Evolutionary conservation across 2,113 vertebrate species (phyloP).

Genomic region (Salvelinus fontinalis): DNA sequence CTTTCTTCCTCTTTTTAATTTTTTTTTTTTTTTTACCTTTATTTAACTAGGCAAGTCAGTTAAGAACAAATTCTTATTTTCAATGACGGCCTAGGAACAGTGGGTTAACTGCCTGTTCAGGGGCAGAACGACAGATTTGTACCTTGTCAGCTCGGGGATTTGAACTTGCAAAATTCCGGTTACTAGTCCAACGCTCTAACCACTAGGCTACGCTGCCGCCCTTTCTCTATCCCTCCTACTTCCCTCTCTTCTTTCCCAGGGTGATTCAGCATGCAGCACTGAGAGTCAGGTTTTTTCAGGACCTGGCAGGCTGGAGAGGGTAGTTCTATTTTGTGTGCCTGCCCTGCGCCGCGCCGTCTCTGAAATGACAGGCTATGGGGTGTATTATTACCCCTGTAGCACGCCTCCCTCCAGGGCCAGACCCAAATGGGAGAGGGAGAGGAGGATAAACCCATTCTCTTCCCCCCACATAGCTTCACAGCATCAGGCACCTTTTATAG

Average conservation of each 20-base stretch:
- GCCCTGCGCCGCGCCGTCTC: not conserved
- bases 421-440: not conserved
- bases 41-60: too few species aligned
- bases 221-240: not conserved
- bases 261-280: too few species aligned
- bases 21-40: too few species aligned
- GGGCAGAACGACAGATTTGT: too few species aligned
- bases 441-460: slow-evolving; percentile 22
- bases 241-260: not conserved
- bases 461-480: slow-evolving; percentile 44
- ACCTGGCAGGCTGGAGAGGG: not conserved
- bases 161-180: too few species aligned
- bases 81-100: too few species aligned
- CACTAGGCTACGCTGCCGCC: too few species aligned
- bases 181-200: too few species aligned
- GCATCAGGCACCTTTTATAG: slow-evolving; percentile 1
- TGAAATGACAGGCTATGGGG: slow-evolving; percentile 42
- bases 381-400: slow-evolving; percentile 29
- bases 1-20: not conserved
- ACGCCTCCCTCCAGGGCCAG: not conserved
- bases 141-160: too few species aligned
- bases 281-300: not conserved
- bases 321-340: slow-evolving; percentile 41
- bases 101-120: too few species aligned
- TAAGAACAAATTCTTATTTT: too few species aligned